Evolutionary conservation across 2,797 vertebrate species (phyloP).

Genomic region (Sebastes aleutianus): DNA sequence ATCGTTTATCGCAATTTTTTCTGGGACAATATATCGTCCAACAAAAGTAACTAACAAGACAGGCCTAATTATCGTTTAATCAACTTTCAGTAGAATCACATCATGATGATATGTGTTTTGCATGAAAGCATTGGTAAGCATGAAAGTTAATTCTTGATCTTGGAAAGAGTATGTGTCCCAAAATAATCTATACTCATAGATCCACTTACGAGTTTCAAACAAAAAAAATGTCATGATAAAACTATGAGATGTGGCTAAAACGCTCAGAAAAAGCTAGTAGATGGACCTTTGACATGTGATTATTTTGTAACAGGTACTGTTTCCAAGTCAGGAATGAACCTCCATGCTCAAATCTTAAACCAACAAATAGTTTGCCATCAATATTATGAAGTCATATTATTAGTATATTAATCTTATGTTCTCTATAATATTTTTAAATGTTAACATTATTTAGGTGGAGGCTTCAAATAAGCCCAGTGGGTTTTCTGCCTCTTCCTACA

Average conservation of each 20-base stretch:
- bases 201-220: neutral
- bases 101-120: neutral
- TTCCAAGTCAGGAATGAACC: neutral
- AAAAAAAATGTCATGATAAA: neutral
- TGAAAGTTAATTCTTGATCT: neutral
- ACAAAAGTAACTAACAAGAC: too few relatives aligned
- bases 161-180: neutral
- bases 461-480: neutral
- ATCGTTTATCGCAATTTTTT: neutral
- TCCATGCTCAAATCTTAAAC: neutral
- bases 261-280: neutral
- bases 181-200: neutral
- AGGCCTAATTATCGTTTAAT: neutral
- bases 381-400: too few relatives aligned
- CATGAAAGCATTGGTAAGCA: neutral
- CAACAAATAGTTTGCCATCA: too few relatives aligned
- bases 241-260: neutral
- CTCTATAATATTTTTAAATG: neutral
- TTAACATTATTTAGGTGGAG: neutral
- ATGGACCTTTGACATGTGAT: neutral
- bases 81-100: neutral
- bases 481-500: too few relatives aligned
- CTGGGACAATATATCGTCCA: too few relatives aligned
- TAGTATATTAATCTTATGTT: too few relatives aligned
- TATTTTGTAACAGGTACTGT: neutral